A percentile compares a stretch with the other conserved stretches of the same genome.
These are phyloP conservation scores for Bugulina stolonifera DNA, from an alignment of 2,888 invertebrate species.

Conservation along the genomic window DNA sequence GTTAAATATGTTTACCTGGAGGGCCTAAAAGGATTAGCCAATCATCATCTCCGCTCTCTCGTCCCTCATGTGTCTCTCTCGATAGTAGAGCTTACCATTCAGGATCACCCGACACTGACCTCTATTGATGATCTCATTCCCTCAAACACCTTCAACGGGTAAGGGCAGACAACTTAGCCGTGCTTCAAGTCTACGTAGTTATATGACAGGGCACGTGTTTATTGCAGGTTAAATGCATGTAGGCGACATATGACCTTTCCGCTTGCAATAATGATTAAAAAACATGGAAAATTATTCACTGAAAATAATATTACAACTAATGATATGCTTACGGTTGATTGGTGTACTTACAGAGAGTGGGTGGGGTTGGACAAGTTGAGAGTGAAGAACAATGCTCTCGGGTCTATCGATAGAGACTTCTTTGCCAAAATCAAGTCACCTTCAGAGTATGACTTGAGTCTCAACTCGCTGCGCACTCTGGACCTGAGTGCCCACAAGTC, in stretches of 20 bases:
- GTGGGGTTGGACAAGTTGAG: not conserved
- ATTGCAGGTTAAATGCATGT: too few species aligned
- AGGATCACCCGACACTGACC: not conserved
- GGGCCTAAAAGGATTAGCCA: not conserved
- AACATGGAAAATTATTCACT: too few species aligned
- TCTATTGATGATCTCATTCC: slow-evolving; percentile 10
- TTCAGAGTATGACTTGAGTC: not conserved
- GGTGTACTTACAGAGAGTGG: slow-evolving; percentile 1
- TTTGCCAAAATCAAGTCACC: not conserved
- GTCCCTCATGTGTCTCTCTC: not conserved
- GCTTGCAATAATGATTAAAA: too few species aligned
- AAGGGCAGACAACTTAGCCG: too few species aligned
- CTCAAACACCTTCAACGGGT: not conserved
- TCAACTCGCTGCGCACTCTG: not conserved
- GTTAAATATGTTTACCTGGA: not conserved
- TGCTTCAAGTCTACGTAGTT: too few species aligned
- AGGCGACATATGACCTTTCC: too few species aligned
- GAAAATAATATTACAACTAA: too few species aligned
- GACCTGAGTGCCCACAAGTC: not conserved
- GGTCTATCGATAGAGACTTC: not conserved
- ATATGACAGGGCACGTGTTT: too few species aligned
- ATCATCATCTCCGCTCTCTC: not conserved
- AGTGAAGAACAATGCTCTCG: not conserved
- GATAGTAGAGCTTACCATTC: not conserved
- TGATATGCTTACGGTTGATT: too few species aligned